Evolutionary conservation across 2,113 vertebrate genomes (phyloP).

Genomic region (Apistogramma diplotaenia): DNA sequence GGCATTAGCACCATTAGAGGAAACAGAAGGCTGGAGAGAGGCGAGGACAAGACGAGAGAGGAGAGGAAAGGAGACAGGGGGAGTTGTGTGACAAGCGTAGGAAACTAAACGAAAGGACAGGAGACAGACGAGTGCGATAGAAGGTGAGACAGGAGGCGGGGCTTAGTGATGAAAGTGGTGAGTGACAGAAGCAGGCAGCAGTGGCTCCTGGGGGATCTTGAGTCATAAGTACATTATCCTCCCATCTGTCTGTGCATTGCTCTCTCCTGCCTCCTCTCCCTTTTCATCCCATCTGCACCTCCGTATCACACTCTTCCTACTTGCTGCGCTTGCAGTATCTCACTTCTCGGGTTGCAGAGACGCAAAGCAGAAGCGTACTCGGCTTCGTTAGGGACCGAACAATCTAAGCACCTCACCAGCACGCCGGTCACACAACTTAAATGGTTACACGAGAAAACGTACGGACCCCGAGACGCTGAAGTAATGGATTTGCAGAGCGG

Average conservation of each 20-base stretch:
- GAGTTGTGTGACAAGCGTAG: background rate
- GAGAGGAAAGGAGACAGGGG: background rate
- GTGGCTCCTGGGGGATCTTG: constrained; percentile 40
- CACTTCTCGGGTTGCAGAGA: constrained; percentile 50
- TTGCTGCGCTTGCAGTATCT: background rate
- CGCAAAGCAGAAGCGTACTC: background rate
- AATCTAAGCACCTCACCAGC: background rate
- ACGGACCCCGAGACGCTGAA: background rate
- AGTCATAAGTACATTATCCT: constrained; percentile 58
- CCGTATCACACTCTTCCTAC: background rate
- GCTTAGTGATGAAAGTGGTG: constrained; percentile 10
- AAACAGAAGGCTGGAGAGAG: background rate
- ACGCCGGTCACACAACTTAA: accelerated
- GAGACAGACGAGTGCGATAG: constrained; percentile 1
- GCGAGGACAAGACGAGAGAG: background rate
- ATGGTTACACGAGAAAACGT: background rate
- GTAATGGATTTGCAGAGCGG: background rate
- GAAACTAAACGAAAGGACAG: background rate
- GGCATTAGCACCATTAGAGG: constrained; percentile 55
- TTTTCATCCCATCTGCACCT: background rate
- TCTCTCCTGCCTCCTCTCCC: constrained; percentile 15
- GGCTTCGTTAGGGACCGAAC: background rate
- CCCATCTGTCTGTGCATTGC: constrained; percentile 44
- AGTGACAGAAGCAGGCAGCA: constrained; percentile 46
- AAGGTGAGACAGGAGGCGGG: background rate